Base-by-base conservation (phyloP, 2,888 invertebrate species). In the Meganola albula region DNA sequence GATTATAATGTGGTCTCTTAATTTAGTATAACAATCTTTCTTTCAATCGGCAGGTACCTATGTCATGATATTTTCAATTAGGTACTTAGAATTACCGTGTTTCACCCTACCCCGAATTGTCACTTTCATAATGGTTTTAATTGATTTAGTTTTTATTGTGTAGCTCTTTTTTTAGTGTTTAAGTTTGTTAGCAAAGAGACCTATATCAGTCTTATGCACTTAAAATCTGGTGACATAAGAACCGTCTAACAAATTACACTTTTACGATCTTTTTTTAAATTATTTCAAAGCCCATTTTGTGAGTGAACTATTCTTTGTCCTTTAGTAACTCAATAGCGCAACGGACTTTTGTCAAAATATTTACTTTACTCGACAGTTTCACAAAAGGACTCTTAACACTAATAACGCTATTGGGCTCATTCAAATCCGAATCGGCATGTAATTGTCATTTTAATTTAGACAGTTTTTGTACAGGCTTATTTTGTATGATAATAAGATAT, bases 311-410 rank as follows among this genome's bases (percentile, higher is more conserved):
- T 47, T 43, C 47, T 71, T 77, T 77, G 75, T 77, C 67, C 66
- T 68, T 60, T 68, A 65, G 78, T 75, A 76, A 77, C 74, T 78
- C 69, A 77, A 82, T 70, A 65, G 66, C 71, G 73, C 74, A 74
- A 79, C 67, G 71, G 67, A 73, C 68, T 75, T 72, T 82, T 82
- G 83, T 84, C 84, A 84, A 63, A 85, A 85, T 83, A 85, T 85
- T 85, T 85, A 80, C 82, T 77, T 72, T 71, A 54, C 60, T 57
- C 65, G 46, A 54, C 63, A 45, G 51, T 53, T 55, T 61, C 46
- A 82, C 82, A 84, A 83, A 66, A 39, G 69, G 36, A 46, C 66
- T 69, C 67, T 77, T 69, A 70, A 68, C 63, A 71, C 76, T 75
- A 76, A 79, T 80, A 82, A 79, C 74, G 73, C 74, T 53, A 67